These are phyloP conservation scores for Lithosia quadra DNA, from an alignment of 2,888 invertebrate genomes.

Conservation along the genomic window DNA sequence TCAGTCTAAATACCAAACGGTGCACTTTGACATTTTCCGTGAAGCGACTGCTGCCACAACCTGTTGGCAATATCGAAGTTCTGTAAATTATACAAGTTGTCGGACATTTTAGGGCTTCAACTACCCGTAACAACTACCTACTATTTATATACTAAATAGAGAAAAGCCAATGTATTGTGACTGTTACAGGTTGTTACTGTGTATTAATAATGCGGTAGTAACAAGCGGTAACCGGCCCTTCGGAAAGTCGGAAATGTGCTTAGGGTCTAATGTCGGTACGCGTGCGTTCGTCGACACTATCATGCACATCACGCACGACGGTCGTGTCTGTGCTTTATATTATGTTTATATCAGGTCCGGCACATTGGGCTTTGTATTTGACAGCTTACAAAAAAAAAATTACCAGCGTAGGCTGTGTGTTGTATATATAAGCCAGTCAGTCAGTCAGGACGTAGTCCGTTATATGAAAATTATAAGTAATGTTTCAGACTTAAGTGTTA, in stretches of 20 bases:
- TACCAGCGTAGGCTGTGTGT: no score
- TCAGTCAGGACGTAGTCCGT: no score
- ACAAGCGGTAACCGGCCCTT: slow-evolving; percentile 1
- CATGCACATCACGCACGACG: slow-evolving; percentile 62
- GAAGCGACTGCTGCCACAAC: no score
- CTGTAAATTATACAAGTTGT: no score
- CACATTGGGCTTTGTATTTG: slow-evolving; percentile 59
- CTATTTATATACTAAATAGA: neutral
- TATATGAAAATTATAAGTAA: no score
- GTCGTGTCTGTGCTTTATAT: slow-evolving; percentile 61
- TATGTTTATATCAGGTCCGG: slow-evolving; percentile 69
- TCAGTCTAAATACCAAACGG: no score
- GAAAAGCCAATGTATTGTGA: neutral
- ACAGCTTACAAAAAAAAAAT: slow-evolving; percentile 35
- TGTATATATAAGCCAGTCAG: no score
- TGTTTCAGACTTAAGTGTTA: no score
- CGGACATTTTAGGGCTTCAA: no score
- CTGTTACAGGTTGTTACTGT: slow-evolving; percentile 14
- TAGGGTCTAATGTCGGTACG: slow-evolving; percentile 21
- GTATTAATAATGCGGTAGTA: neutral
- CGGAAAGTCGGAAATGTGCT: slow-evolving; percentile 9
- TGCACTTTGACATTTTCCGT: no score
- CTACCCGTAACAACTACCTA: no score
- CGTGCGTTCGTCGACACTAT: slow-evolving; percentile 23
- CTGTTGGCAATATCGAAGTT: no score